These are phyloP conservation scores for Nerophis lumbriciformis DNA, from an alignment of 2,113 vertebrate species.

Conservation along the genomic window DNA sequence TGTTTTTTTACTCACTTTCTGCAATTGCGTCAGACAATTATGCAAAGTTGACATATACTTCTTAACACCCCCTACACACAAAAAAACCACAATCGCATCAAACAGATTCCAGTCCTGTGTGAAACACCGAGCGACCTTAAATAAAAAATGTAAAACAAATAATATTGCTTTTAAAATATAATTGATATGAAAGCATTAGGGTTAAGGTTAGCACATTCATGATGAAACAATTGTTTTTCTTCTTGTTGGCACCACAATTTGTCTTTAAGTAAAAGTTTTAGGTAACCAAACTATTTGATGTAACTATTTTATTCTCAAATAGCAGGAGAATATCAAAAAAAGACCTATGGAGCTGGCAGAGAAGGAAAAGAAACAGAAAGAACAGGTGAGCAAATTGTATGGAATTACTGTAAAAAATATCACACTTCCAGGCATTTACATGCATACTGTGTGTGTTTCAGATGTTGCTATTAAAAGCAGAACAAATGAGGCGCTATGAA, in stretches of 20 bases:
- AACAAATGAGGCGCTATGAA: slow-evolving; percentile 84
- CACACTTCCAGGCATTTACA: not conserved
- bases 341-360: slow-evolving; percentile 80
- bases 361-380: slow-evolving; percentile 83
- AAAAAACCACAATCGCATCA: too few species aligned
- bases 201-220: not conserved
- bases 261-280: slow-evolving; percentile 2
- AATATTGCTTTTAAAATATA: too few species aligned
- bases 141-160: too few species aligned
- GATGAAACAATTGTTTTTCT: not conserved
- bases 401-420: not conserved
- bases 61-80: too few species aligned
- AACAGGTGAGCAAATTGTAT: slow-evolving; percentile 74
- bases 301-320: slow-evolving; percentile 26
- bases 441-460: slow-evolving; percentile 47
- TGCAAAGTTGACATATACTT: too few species aligned
- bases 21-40: too few species aligned
- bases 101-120: too few species aligned
- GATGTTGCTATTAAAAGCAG: slow-evolving; percentile 82
- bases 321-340: slow-evolving; percentile 82
- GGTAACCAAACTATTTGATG: slow-evolving; percentile 24
- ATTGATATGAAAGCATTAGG: too few species aligned
- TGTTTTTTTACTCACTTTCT: too few species aligned
- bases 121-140: too few species aligned
- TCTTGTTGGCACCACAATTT: not conserved